Evolutionary conservation across 2,888 invertebrate genomes (phyloP).

Genomic region (Petrophora chlorosata): DNA sequence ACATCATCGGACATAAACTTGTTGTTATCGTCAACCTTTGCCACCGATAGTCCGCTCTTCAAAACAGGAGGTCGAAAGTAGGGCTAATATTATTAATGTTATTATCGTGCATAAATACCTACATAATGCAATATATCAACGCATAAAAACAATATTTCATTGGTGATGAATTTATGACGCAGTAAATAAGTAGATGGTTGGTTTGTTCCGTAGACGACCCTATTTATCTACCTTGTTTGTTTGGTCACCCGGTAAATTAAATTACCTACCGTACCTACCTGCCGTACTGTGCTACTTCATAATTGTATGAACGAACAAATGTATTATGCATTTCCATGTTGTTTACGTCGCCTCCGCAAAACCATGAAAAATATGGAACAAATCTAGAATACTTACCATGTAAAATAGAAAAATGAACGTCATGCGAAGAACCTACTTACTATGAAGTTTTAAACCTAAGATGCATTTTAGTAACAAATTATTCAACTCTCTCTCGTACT

Average conservation of each 20-base stretch:
- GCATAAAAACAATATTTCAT: conserved; percentile 43
- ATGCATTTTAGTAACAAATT: too few relatives aligned
- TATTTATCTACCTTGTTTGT: conserved; percentile 18
- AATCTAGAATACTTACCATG: too few relatives aligned
- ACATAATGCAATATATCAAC: conserved; percentile 43
- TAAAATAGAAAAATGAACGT: too few relatives aligned
- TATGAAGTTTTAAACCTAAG: too few relatives aligned
- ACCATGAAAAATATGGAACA: too few relatives aligned
- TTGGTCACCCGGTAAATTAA: conserved; percentile 13
- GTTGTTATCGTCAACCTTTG: conserved; percentile 63
- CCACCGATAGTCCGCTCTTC: conserved; percentile 42
- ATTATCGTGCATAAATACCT: conserved; percentile 52
- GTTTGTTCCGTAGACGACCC: conserved; percentile 21
- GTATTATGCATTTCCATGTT: conserved; percentile 5
- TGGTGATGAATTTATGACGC: conserved; percentile 43
- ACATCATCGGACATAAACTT: conserved; percentile 42
- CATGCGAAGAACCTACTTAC: too few relatives aligned
- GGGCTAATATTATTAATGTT: conserved; percentile 50
- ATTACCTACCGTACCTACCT: conserved; percentile 2
- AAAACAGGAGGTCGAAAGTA: conserved; percentile 58
- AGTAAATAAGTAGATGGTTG: conserved; percentile 36
- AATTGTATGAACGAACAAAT: neutral
- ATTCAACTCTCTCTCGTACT: too few relatives aligned
- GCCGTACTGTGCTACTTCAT: neutral
- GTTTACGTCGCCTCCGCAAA: too few relatives aligned